phyloP scores from a whole-genome alignment of 2,113 vertebrate genomes.

The Myiopsitta monachus region DNA sequence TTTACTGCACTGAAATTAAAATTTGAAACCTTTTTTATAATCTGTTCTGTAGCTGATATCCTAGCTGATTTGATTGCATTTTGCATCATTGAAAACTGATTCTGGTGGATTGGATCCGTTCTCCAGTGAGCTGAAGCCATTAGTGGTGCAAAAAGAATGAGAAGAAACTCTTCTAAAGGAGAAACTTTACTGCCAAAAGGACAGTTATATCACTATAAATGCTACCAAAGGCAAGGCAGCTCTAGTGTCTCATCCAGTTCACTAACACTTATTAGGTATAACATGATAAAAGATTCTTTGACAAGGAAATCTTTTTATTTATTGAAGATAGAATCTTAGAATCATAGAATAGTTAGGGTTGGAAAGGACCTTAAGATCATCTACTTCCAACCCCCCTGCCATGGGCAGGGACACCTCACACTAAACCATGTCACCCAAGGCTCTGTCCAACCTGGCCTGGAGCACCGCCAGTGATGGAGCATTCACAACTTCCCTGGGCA shows the following conservation, averaged over 20 bases:
- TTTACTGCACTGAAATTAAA: slow-evolving; percentile 1
- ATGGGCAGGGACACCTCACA: no score
- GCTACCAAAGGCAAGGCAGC: not conserved
- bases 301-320: not conserved
- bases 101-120: not conserved
- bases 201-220: not conserved
- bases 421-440: no score
- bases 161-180: not conserved
- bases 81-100: slow-evolving; percentile 23
- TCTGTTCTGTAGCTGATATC: not conserved
- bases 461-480: no score
- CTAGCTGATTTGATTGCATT: slow-evolving; percentile 43
- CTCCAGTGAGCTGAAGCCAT: not conserved
- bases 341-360: no score
- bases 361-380: no score
- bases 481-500: no score
- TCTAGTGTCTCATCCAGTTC: not conserved
- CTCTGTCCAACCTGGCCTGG: no score
- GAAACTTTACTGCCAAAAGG: not conserved
- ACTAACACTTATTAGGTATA: not conserved
- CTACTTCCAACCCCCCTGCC: no score
- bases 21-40: slow-evolving; percentile 10
- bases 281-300: not conserved
- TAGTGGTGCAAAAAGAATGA: slow-evolving; percentile 6
- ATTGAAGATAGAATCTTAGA: not conserved